Base-by-base conservation (phyloP, 2,888 invertebrate species). In the Eupithecia subumbrata region DNA sequence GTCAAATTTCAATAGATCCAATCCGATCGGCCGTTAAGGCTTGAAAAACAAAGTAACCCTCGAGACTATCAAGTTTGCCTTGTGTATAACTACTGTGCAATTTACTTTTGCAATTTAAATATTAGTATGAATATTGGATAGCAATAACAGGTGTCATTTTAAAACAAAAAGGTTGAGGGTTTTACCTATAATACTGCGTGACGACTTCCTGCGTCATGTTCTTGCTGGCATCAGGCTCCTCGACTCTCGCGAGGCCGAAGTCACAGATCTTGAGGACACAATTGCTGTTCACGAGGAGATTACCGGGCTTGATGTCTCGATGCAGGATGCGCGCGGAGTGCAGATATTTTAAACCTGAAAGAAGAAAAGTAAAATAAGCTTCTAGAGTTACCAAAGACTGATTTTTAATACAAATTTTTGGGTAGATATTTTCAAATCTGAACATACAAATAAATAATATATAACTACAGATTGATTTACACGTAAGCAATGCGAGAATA, bases 141-240 rank as follows among this genome's bases (percentile, higher is more conserved):
- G 9, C 7, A n/a, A 52, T n/a, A 52, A 16, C 9, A 52, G 52
- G 52, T n/a, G 52, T 1, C 7, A 52, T 52, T n/a, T 8, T 7
- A 8, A 52, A 22, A n/a, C 11, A 22, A 22, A 52, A n/a, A n/a
- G 37, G 34, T 11, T 30, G 16, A 8, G 18, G 30, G 11, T 4
- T 40, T n/a, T 25, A 95, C 95, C 95, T 97, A 95, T 99, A 99
- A 95, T 99, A 99, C 95, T 99, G 99, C 82, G 99, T 99, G 79
- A 99, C 99, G 80, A 99, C 99, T 95, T 99, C 99, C 94, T 99
- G 99, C 52, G 99, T 99, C 99, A 99, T 99, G 92, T 98, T 97
- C 92, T 98, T 97, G 86, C 96, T 96, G 86, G 97, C 97, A 90
- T 99, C 98, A 1, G 98, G 98, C 90, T 99, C 99, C 95, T 99